Evolutionary conservation across 2,888 invertebrate species (phyloP).

Genomic region (Acleris laterana): DNA sequence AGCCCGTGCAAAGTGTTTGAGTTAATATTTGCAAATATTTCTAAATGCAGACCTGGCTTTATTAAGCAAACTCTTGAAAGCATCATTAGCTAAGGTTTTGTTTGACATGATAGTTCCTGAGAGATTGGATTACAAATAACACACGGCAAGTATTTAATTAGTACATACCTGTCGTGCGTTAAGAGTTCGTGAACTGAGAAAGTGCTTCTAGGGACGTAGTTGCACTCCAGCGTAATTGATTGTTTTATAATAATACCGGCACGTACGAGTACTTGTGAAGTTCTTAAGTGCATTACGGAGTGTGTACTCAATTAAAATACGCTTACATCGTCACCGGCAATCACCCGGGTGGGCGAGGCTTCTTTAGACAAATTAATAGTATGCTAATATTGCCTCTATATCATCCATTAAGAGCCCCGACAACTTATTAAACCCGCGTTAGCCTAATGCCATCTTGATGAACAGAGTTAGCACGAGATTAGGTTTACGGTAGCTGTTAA

Average conservation of each 20-base stretch:
- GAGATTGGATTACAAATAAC: constrained; percentile 27
- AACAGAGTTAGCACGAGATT: constrained; percentile 30
- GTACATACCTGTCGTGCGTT: constrained; percentile 8
- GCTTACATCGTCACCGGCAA: constrained; percentile 32
- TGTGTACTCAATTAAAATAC: constrained; percentile 35
- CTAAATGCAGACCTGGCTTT: constrained; percentile 45
- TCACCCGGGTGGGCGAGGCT: constrained; percentile 22
- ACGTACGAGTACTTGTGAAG: constrained; percentile 8
- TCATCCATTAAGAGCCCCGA: constrained; percentile 31
- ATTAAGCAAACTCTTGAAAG: constrained; percentile 42
- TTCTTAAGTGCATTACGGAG: constrained; percentile 18
- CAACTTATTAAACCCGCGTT: constrained; percentile 32
- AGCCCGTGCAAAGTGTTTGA: constrained; percentile 31
- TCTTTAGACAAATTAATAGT: constrained; percentile 27
- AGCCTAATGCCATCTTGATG: constrained; percentile 30
- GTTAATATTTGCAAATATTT: constrained; percentile 48
- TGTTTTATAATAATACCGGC: constrained; percentile 23
- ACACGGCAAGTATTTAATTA: constrained; percentile 30
- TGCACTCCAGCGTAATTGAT: constrained; percentile 12
- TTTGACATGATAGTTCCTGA: constrained; percentile 31
- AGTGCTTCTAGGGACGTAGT: background rate
- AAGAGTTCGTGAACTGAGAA: constrained; percentile 4
- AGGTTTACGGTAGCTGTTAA: constrained; percentile 34
- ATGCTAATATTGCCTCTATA: constrained; percentile 31
- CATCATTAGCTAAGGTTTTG: constrained; percentile 50